These are phyloP conservation scores for Trididemnum miniatum DNA, from an alignment of 23 tunicate genomes.

Conservation along the genomic window DNA sequence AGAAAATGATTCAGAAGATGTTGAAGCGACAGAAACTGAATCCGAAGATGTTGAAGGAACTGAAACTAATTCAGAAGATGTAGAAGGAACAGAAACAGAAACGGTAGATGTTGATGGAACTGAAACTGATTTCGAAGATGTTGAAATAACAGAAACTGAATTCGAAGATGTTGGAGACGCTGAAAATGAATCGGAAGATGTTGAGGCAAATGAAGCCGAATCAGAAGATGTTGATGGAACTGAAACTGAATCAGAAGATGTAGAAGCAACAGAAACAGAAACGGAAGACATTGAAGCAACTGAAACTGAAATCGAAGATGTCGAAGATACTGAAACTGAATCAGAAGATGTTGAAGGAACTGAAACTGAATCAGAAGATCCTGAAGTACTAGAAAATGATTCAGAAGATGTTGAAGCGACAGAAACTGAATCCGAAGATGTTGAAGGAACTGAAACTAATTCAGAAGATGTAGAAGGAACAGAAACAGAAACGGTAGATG, in stretches of 20 bases:
- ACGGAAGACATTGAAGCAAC: background rate
- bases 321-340: background rate
- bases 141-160: background rate
- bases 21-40: background rate
- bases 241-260: conserved; percentile 14
- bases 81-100: background rate
- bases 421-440: conserved; percentile 19
- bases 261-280: background rate
- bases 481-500: conserved; percentile 15
- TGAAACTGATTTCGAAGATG: background rate
- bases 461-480: conserved; percentile 18
- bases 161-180: background rate
- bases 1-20: background rate
- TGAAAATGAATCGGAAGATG: background rate
- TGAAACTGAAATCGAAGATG: conserved; percentile 15
- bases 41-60: background rate
- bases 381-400: conserved; percentile 18
- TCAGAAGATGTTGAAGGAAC: conserved; percentile 7
- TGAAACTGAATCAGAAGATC: conserved; percentile 23
- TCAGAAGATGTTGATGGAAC: conserved; percentile 1
- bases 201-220: conserved; percentile 1
- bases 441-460: background rate
- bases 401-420: conserved; percentile 1
- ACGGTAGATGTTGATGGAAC: background rate
- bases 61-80: background rate